phyloP scores from a whole-genome alignment of 2,113 vertebrate genomes.

The Ctenomys sociabilis region DNA sequence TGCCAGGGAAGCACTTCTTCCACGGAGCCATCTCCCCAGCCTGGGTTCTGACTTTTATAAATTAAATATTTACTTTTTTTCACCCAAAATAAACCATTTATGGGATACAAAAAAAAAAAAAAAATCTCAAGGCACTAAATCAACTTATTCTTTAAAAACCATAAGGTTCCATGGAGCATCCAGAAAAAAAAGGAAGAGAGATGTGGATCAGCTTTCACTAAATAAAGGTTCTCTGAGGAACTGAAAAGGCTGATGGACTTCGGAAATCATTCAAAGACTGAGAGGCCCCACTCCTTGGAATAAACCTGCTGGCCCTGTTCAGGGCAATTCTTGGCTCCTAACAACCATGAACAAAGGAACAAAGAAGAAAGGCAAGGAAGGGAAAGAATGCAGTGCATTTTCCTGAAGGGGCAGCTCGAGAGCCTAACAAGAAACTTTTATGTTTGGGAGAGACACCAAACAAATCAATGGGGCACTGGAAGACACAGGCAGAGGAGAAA shows the following conservation, averaged over 20 bases:
- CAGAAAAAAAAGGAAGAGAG: not conserved
- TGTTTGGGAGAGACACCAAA: not conserved
- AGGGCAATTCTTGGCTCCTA: not conserved
- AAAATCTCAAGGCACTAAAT: not conserved
- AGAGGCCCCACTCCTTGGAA: not conserved
- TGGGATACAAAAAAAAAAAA: conserved; percentile 29
- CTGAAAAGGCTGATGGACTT: not conserved
- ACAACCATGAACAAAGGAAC: not conserved
- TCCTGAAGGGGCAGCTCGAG: not conserved
- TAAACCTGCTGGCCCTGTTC: not conserved
- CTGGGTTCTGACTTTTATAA: conserved; percentile 30
- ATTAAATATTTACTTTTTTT: conserved; percentile 7
- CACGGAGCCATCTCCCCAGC: too few relatives aligned
- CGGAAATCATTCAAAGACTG: not conserved
- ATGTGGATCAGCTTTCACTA: not conserved
- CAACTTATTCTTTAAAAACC: not conserved
- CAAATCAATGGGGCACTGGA: not conserved
- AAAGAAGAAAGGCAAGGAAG: not conserved
- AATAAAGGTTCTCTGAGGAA: not conserved
- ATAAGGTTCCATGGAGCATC: not conserved
- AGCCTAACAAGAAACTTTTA: not conserved
- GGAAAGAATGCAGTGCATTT: not conserved
- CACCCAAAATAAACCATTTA: conserved; percentile 10
- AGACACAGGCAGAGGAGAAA: not conserved
- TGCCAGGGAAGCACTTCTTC: too few relatives aligned